Evolutionary conservation across 2,113 vertebrate genomes (phyloP).

Genomic region (Porphyrio hochstetteri): DNA sequence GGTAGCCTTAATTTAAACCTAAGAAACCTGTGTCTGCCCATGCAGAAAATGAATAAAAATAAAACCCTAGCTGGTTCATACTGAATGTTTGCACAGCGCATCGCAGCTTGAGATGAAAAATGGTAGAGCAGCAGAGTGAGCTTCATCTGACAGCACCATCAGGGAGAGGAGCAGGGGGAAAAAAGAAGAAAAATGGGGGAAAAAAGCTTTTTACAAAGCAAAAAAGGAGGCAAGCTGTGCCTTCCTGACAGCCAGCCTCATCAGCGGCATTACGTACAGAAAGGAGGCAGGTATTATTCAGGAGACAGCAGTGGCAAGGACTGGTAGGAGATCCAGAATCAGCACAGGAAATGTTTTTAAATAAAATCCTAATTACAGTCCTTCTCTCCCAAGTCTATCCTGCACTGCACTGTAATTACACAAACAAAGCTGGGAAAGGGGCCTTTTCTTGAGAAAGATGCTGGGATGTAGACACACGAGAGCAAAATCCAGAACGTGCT

Average conservation of each 20-base stretch:
- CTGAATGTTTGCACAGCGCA: neutral
- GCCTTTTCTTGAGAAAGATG: neutral
- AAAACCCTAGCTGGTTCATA: neutral
- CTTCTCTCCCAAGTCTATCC: neutral
- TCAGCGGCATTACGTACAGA: neutral
- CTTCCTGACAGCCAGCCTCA: neutral
- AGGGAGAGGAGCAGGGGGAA: neutral
- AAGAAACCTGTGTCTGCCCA: neutral
- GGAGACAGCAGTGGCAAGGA: neutral
- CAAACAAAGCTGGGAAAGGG: neutral
- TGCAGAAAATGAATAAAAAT: neutral
- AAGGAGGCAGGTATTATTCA: neutral
- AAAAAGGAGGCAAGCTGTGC: neutral
- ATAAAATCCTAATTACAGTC: neutral
- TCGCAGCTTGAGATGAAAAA: neutral
- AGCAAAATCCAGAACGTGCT: neutral
- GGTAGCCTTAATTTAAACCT: neutral
- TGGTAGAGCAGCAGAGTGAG: neutral
- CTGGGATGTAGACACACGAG: neutral
- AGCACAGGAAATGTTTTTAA: neutral
- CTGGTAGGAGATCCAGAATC: neutral
- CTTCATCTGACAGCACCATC: neutral
- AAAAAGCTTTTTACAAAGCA: neutral
- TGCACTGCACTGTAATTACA: constrained; percentile 3
- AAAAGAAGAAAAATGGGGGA: no score